A percentile compares a stretch with the other conserved stretches of the same genome.
Conservation (phyloP, 2,113 vertebrate genomes). For the Sitta europaea region DNA sequence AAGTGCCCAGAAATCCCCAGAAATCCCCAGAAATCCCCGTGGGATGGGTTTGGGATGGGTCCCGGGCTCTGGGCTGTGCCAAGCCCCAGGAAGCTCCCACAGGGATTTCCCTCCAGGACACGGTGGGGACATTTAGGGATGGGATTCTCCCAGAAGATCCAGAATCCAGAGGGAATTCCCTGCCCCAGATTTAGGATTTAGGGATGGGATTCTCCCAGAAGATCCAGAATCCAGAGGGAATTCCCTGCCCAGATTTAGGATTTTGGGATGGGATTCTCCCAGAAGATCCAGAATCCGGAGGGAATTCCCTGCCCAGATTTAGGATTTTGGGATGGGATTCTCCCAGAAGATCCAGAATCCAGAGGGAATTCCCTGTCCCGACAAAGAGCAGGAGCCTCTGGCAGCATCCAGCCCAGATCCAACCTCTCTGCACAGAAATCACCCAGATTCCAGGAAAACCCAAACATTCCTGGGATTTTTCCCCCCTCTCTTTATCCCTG, state of each 20-base stretch:
- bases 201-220: background rate
- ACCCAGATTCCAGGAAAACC: background rate
- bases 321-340: background rate
- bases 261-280: background rate
- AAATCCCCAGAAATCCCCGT: background rate
- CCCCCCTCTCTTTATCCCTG: background rate
- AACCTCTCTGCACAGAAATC: background rate
- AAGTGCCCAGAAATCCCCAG: background rate
- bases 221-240: background rate
- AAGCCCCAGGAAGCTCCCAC: rapidly evolving
- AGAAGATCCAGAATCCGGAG: background rate
- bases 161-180: background rate
- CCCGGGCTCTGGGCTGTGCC: background rate
- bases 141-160: background rate
- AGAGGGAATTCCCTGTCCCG: background rate
- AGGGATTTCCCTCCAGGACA: background rate
- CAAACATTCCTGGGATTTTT: background rate
- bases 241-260: background rate
- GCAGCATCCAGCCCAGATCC: background rate
- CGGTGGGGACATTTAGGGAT: background rate
- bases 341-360: background rate
- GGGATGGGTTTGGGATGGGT: background rate
- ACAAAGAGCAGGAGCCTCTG: background rate
- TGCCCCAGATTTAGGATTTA: background rate
- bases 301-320: background rate